phyloP scores from a whole-genome alignment of 92 coral and sea anemone species.

The Ricordea florida region DNA sequence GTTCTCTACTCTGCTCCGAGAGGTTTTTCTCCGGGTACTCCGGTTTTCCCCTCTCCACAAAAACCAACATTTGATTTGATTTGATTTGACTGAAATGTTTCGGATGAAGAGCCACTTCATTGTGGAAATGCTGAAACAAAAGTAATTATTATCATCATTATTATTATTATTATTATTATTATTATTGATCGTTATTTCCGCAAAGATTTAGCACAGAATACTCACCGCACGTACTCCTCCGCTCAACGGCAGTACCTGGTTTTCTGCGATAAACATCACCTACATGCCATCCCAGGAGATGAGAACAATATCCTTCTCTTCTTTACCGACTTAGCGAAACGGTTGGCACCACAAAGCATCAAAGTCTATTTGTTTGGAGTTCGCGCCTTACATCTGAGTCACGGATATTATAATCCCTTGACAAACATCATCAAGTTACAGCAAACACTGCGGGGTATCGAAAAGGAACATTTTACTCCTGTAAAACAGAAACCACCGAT shows the following conservation, averaged over 20 bases:
- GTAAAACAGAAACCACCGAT: conserved; percentile 43
- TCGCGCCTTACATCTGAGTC: conserved; percentile 46
- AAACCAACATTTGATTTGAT: too few relatives aligned
- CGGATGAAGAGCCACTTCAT: too few relatives aligned
- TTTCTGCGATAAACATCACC: conserved; percentile 14
- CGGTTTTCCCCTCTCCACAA: too few relatives aligned
- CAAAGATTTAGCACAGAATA: neutral
- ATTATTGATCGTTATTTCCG: conserved; percentile 25
- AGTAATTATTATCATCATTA: too few relatives aligned
- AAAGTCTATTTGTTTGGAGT: conserved; percentile 50
- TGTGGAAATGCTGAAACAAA: too few relatives aligned
- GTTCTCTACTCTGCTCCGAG: too few relatives aligned
- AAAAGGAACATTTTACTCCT: conserved; percentile 30
- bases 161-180: too few relatives aligned
- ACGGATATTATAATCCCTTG: conserved; percentile 40
- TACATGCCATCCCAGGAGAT: conserved; percentile 7
- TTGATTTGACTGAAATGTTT: too few relatives aligned
- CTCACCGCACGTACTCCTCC: conserved; percentile 50
- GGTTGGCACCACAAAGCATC: conserved; percentile 37
- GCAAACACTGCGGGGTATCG: conserved; percentile 53
- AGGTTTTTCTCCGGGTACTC: too few relatives aligned
- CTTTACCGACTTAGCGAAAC: conserved; percentile 15
- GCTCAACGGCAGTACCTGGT: conserved; percentile 50
- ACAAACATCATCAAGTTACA: conserved; percentile 24
- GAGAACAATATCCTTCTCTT: conserved; percentile 44